A percentile compares a stretch with the other conserved stretches of the same genome.
Conservation (phyloP, 2,797 vertebrate genomes). For the Darevskia mixta region DNA sequence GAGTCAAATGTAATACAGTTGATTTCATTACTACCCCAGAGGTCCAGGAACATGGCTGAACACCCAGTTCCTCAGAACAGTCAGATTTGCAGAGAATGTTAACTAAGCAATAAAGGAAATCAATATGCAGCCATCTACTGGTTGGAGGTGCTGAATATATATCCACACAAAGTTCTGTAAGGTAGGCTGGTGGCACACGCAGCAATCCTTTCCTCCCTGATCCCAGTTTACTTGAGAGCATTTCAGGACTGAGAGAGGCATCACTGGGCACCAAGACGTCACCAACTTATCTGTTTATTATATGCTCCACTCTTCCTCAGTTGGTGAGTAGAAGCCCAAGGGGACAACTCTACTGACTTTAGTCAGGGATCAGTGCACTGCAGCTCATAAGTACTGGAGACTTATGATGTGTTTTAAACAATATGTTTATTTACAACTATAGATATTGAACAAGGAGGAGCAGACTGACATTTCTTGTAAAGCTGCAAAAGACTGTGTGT, state of each 20-base stretch:
- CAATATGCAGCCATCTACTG: not conserved
- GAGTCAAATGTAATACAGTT: not conserved
- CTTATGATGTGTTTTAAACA: not conserved
- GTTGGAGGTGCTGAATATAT: not conserved
- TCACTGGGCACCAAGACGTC: too few species aligned
- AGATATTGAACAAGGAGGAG: not conserved
- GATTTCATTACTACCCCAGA: not conserved
- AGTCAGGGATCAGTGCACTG: not conserved
- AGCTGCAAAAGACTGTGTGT: not conserved
- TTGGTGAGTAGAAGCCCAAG: not conserved
- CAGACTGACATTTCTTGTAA: not conserved
- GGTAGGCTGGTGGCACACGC: not conserved
- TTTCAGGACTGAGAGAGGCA: too few species aligned
- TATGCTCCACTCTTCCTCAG: not conserved
- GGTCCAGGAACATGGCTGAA: not conserved
- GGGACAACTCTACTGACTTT: not conserved
- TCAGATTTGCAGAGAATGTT: not conserved
- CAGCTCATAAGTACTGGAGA: not conserved
- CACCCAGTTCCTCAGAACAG: not conserved
- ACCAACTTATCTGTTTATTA: not conserved
- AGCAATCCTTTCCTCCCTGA: too few species aligned
- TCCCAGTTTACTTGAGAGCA: too few species aligned
- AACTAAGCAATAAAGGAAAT: not conserved
- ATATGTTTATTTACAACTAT: not conserved
- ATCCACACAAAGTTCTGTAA: not conserved